Evolutionary conservation across 1,140 invertebrate species (phyloP), one percentile per base, ranked within the genome.

Genomic region (Rhopalosiphum maidis): DNA sequence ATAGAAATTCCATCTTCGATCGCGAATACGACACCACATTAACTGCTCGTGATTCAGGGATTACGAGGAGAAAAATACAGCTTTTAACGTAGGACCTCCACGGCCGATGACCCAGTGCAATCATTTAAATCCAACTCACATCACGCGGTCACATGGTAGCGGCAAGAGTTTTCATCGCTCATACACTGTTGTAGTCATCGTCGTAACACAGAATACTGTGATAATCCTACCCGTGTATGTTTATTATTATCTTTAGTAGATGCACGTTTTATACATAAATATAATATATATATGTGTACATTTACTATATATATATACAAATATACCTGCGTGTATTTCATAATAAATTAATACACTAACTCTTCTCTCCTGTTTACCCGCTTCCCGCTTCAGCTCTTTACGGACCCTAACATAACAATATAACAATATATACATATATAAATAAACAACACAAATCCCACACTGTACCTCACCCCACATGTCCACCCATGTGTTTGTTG

Each of bases 191-290:
- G 43, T n/a, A 35, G 30, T 21, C n/a, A 18, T 77, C 15, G 30
- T 6, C 60, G 60, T 15, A 18, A 88, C 87, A 35, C 2, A 25
- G 18, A 6, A 51, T 37, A 83, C n/a, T 3, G 23, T 35, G 46
- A 23, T 37, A 83, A 83, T 37, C 21, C 22, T 83, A 30, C 7
- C 5, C 30, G 41, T 60, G 46, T 91, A 91, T 30, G 60, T 41
- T 82, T 91, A 88, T 88, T 88, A 82, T 91, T 91, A 91, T 91
- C 60, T 91, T 48, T n/a, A 23, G 60, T 90, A 54, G 22, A 54
- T 22, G 25, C 60, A 68, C 60, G 11, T 68, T 46, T 46, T 55
- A 35, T 37, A 82, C 15, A 35, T 77, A 18, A 22, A 37, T 37
- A 37, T 21, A 6, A 8, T 46, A 46, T 7, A 46, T 46, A 37